Conservation (phyloP, 2,888 invertebrate genomes). For the Platypus cylindrus region DNA sequence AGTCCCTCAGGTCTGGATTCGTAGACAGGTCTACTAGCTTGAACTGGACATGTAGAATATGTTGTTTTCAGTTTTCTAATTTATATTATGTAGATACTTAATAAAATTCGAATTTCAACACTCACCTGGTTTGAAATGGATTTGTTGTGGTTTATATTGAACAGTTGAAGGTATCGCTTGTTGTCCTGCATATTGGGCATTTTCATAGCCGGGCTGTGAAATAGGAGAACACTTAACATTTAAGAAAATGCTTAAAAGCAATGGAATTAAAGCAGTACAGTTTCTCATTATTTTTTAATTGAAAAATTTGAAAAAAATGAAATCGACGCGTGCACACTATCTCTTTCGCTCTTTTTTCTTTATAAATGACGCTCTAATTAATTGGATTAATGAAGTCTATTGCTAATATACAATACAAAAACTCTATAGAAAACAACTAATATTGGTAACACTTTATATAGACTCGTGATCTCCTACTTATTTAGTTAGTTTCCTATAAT, state of each 20-base stretch:
- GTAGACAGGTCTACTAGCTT: slow-evolving; percentile 19
- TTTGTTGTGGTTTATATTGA: slow-evolving; percentile 15
- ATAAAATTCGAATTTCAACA: neutral
- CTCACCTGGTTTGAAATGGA: slow-evolving; percentile 13
- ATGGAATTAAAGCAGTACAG: slow-evolving; percentile 12
- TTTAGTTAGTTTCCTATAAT: too few species aligned
- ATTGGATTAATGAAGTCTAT: too few species aligned
- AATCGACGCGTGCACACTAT: too few species aligned
- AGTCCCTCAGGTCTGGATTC: slow-evolving; percentile 21
- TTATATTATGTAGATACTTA: too few species aligned
- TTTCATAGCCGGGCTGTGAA: slow-evolving; percentile 23
- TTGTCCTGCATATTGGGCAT: slow-evolving; percentile 20
- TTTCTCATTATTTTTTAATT: slow-evolving; percentile 16
- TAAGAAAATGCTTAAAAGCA: slow-evolving; percentile 17
- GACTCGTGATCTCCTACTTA: slow-evolving; percentile 15
- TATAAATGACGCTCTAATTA: too few species aligned
- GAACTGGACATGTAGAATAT: slow-evolving; percentile 6
- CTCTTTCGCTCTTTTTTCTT: too few species aligned
- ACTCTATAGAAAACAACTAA: slow-evolving; percentile 7
- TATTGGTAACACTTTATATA: slow-evolving; percentile 11
- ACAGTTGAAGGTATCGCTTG: slow-evolving; percentile 19
- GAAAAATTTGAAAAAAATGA: too few species aligned
- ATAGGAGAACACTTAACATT: slow-evolving; percentile 19
- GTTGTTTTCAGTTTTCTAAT: too few species aligned
- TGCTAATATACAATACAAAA: slow-evolving; percentile 4